Conservation (phyloP, 2,888 invertebrate genomes). For the Tryphoninae sp. region DNA sequence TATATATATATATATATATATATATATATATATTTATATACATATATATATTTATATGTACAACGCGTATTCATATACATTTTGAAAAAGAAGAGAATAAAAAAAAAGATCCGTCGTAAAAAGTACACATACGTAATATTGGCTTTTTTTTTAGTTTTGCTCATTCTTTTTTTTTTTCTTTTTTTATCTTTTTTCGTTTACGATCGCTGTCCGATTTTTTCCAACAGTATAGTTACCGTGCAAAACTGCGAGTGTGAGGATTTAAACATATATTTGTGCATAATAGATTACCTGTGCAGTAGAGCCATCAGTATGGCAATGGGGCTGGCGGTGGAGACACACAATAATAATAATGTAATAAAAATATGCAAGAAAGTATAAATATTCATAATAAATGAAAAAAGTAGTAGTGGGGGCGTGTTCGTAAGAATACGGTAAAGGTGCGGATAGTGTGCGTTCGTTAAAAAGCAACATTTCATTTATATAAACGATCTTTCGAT, state of each 20-base stretch:
- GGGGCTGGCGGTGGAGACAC: slow-evolving; percentile 92
- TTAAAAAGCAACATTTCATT: slow-evolving; percentile 56
- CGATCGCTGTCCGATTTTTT: slow-evolving; percentile 61
- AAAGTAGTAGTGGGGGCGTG: slow-evolving; percentile 65
- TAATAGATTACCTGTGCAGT: slow-evolving; percentile 92
- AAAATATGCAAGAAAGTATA: slow-evolving; percentile 80
- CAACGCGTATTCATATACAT: background rate
- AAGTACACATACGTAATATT: slow-evolving; percentile 29
- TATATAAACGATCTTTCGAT: slow-evolving; percentile 49
- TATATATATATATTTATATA: slow-evolving; percentile 3
- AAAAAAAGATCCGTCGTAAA: slow-evolving; percentile 25
- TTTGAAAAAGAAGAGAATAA: slow-evolving; percentile 46
- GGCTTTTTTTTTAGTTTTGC: background rate
- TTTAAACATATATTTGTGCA: slow-evolving; percentile 80
- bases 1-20: too few relatives aligned
- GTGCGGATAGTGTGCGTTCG: slow-evolving; percentile 55
- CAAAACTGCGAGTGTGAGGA: slow-evolving; percentile 72
- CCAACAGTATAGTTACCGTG: slow-evolving; percentile 72
- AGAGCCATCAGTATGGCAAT: slow-evolving; percentile 98
- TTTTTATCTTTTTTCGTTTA: slow-evolving; percentile 26
- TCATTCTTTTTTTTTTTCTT: slow-evolving; percentile 6
- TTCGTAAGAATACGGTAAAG: slow-evolving; percentile 48
- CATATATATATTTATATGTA: background rate
- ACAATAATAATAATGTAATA: slow-evolving; percentile 83
- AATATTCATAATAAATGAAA: slow-evolving; percentile 77